Conservation (phyloP, 1,140 invertebrate species). For the Megathymus violae region DNA sequence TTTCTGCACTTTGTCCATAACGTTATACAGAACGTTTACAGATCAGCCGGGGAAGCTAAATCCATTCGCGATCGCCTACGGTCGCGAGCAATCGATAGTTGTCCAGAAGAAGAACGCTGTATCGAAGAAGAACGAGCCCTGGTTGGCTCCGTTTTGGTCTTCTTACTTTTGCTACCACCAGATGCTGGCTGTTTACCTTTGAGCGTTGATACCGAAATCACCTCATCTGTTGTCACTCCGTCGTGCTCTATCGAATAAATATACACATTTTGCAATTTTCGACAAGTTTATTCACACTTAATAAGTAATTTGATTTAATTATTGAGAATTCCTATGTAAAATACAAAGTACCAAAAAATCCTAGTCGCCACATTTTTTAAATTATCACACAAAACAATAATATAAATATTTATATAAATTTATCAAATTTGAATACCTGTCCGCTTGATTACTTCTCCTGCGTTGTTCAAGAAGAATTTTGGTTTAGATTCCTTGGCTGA, state of each 20-base stretch:
- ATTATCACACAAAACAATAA: neutral
- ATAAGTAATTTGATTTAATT: too few relatives aligned
- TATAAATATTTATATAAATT: constrained; percentile 8
- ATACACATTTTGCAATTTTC: too few relatives aligned
- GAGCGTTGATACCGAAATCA: constrained; percentile 70
- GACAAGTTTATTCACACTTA: too few relatives aligned
- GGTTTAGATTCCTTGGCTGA: constrained; percentile 74
- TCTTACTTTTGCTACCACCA: constrained; percentile 79
- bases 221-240: constrained; percentile 71
- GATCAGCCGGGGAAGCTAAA: constrained; percentile 65
- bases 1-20: constrained; percentile 30
- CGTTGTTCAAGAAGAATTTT: constrained; percentile 77
- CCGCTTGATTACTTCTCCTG: constrained; percentile 76
- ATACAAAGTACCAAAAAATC: too few relatives aligned
- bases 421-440: constrained; percentile 56
- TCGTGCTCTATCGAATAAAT: constrained; percentile 58
- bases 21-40: constrained; percentile 46
- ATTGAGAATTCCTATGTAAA: too few relatives aligned
- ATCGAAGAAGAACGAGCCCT: constrained; percentile 70
- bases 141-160: constrained; percentile 74
- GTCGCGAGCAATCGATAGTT: constrained; percentile 61
- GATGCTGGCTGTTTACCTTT: constrained; percentile 80
- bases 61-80: constrained; percentile 68
- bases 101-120: constrained; percentile 75
- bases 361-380: too few relatives aligned